These are phyloP conservation scores for Catocala nupta DNA, from an alignment of 2,888 invertebrate genomes.

Conservation along the genomic window DNA sequence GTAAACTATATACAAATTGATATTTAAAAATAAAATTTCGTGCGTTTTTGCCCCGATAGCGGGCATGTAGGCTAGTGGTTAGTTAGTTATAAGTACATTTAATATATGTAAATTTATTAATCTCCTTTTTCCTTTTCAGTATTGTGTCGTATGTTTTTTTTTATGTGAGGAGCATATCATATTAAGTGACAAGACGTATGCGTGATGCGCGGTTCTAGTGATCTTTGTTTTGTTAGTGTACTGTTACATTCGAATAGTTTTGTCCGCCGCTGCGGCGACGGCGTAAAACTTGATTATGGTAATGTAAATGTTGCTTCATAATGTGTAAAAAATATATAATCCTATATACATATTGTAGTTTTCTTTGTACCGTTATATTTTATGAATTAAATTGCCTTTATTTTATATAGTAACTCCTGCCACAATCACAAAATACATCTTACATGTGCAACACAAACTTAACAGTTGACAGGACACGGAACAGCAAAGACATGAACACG, in stretches of 20 bases:
- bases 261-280: conserved; percentile 68
- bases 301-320: conserved; percentile 88
- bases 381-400: too few relatives aligned
- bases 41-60: conserved; percentile 74
- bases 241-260: conserved; percentile 87
- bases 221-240: conserved; percentile 78
- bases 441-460: too few relatives aligned
- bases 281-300: conserved; percentile 81
- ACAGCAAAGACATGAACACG: too few relatives aligned
- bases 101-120: conserved; percentile 85
- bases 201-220: conserved; percentile 54
- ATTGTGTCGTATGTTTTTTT: conserved; percentile 82
- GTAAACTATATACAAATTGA: conserved; percentile 83
- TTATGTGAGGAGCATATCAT: conserved; percentile 71
- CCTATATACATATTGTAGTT: conserved; percentile 78
- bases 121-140: conserved; percentile 86
- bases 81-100: conserved; percentile 85
- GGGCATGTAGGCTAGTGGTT: conserved; percentile 82
- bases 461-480: too few relatives aligned
- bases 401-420: too few relatives aligned
- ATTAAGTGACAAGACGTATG: conserved; percentile 57
- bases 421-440: too few relatives aligned
- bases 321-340: conserved; percentile 88
- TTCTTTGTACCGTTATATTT: conserved; percentile 33
- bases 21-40: conserved; percentile 76